Evolutionary conservation across 2,888 invertebrate genomes (phyloP).

Genomic region (Dromius quadrimaculatus): DNA sequence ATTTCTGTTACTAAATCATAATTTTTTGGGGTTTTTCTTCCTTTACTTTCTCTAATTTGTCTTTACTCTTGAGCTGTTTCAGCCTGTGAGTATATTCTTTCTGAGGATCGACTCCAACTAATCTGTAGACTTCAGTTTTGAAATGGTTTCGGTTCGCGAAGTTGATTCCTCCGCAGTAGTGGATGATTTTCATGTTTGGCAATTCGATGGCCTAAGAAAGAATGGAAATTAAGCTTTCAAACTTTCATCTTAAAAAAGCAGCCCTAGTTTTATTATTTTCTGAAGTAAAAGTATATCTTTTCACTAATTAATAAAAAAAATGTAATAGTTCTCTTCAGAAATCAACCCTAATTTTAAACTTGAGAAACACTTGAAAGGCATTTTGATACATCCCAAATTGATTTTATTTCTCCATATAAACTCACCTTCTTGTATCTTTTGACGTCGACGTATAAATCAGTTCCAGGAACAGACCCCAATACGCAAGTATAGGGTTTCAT

Average conservation of each 20-base stretch:
- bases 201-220: constrained; percentile 71
- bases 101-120: constrained; percentile 68
- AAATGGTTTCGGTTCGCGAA: constrained; percentile 75
- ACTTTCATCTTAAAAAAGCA: constrained; percentile 7
- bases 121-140: constrained; percentile 68
- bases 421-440: constrained; percentile 73
- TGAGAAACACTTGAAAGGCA: not conserved
- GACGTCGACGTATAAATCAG: constrained; percentile 76
- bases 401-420: constrained; percentile 50
- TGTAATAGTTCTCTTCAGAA: too few relatives aligned
- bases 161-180: constrained; percentile 76
- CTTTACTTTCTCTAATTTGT: constrained; percentile 56
- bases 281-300: too few relatives aligned
- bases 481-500: constrained; percentile 73
- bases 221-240: too few relatives aligned
- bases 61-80: constrained; percentile 62
- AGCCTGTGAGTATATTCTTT: constrained; percentile 65
- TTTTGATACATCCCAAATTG: not conserved
- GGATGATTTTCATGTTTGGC: constrained; percentile 76
- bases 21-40: too few relatives aligned
- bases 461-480: constrained; percentile 74
- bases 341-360: too few relatives aligned
- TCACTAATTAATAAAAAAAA: too few relatives aligned
- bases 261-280: not conserved
- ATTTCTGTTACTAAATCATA: too few relatives aligned